Conservation (phyloP, 2,113 vertebrate genomes). For the Pollimyrus isidori region DNA sequence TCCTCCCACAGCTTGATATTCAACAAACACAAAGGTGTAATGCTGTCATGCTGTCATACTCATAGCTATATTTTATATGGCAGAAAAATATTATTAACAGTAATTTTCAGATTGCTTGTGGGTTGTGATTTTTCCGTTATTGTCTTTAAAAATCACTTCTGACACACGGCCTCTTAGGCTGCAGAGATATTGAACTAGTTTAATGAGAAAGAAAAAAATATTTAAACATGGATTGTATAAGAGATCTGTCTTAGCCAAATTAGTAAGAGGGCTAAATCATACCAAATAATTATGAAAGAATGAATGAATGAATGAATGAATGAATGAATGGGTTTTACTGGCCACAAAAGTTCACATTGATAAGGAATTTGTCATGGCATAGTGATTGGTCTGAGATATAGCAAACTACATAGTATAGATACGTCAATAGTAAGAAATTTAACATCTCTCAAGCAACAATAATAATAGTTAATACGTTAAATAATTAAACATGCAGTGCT, state of each 20-base stretch:
- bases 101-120: background rate
- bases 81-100: background rate
- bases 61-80: background rate
- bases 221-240: background rate
- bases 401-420: background rate
- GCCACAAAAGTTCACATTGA: background rate
- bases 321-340: background rate
- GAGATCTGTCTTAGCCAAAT: background rate
- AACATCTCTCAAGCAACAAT: background rate
- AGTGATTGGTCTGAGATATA: background rate
- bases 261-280: background rate
- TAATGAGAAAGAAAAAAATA: background rate
- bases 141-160: background rate
- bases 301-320: background rate
- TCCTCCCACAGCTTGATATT: background rate
- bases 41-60: background rate
- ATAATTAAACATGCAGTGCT: background rate
- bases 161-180: background rate
- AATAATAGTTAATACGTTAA: background rate
- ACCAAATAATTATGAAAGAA: background rate
- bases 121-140: background rate
- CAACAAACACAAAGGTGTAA: background rate
- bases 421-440: background rate
- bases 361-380: background rate
- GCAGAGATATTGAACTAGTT: background rate